Evolutionary conservation across 2,888 invertebrate genomes (phyloP).

Genomic region (Gymnosoma rotundatum): DNA sequence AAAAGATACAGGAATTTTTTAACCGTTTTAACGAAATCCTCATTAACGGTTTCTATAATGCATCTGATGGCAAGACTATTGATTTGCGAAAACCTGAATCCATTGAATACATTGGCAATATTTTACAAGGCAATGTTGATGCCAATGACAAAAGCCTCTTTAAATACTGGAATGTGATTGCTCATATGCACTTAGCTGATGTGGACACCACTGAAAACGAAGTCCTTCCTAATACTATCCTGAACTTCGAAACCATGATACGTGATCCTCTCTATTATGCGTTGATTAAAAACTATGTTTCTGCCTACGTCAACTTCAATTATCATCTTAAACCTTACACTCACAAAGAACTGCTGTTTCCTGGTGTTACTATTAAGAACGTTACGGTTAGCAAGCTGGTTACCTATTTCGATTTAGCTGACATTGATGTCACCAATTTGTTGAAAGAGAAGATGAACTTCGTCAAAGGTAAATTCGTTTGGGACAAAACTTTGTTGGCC

Average conservation of each 20-base stretch:
- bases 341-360: slow-evolving; percentile 84
- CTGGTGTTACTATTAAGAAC: slow-evolving; percentile 85
- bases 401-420: slow-evolving; percentile 86
- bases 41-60: slow-evolving; percentile 82
- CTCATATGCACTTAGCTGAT: slow-evolving; percentile 67
- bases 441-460: slow-evolving; percentile 72
- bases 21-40: slow-evolving; percentile 83
- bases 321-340: slow-evolving; percentile 84
- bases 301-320: slow-evolving; percentile 85
- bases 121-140: slow-evolving; percentile 84
- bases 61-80: slow-evolving; percentile 83
- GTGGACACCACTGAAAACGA: slow-evolving; percentile 67
- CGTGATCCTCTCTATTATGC: slow-evolving; percentile 88
- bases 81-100: slow-evolving; percentile 85
- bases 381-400: slow-evolving; percentile 86
- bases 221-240: slow-evolving; percentile 85
- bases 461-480: slow-evolving; percentile 78
- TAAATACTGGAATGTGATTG: slow-evolving; percentile 70
- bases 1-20: slow-evolving; percentile 77
- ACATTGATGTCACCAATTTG: slow-evolving; percentile 83
- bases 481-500: slow-evolving; percentile 80
- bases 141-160: slow-evolving; percentile 69
- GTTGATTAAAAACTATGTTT: slow-evolving; percentile 85
- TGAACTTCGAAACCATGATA: slow-evolving; percentile 85
- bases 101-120: slow-evolving; percentile 85